Conservation (phyloP, 2,888 invertebrate genomes). For the Tipula confusa region DNA sequence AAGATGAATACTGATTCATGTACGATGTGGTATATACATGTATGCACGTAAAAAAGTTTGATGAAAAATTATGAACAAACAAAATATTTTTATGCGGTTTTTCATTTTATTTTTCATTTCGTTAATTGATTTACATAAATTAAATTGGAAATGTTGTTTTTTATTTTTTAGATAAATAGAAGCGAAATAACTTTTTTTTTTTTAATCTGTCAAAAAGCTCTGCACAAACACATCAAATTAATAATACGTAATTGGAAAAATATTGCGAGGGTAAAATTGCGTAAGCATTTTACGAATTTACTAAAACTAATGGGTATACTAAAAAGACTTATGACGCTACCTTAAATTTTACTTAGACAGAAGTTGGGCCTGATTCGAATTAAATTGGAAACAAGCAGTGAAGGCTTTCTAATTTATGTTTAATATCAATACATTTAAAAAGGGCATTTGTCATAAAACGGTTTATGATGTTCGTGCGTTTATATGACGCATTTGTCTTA, state of each 20-base stretch:
- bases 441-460: too few relatives aligned
- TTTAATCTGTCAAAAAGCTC: constrained; percentile 3
- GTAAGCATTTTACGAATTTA: too few relatives aligned
- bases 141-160: constrained; percentile 9
- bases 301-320: too few relatives aligned
- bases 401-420: too few relatives aligned
- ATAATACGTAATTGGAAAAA: not conserved
- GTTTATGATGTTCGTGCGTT: too few relatives aligned
- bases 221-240: not conserved
- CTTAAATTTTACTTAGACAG: too few relatives aligned
- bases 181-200: not conserved
- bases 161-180: not conserved
- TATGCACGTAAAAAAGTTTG: not conserved
- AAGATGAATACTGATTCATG: not conserved
- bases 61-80: not conserved
- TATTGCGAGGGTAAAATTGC: not conserved
- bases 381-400: too few relatives aligned
- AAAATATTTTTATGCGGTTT: not conserved
- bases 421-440: too few relatives aligned
- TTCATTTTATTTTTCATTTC: not conserved
- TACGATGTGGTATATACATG: not conserved
- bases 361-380: too few relatives aligned
- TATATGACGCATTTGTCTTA: too few relatives aligned
- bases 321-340: too few relatives aligned
- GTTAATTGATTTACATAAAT: constrained; percentile 6